phyloP scores from a whole-genome alignment of 2,113 vertebrate species.

The Cervus canadensis region DNA sequence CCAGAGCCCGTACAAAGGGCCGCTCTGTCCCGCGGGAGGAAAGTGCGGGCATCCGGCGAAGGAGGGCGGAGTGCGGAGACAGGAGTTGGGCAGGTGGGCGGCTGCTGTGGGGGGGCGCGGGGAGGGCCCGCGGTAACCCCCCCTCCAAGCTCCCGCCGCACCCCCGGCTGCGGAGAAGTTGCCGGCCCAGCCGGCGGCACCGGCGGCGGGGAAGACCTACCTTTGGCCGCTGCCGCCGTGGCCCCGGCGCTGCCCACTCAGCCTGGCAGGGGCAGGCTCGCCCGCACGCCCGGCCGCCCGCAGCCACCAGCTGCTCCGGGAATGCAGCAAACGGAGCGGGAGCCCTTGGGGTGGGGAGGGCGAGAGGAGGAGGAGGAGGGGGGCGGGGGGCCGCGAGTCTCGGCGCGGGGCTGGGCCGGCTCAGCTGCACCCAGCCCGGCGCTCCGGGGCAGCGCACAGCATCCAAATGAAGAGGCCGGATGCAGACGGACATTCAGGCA shows the following conservation, averaged over 20 bases:
- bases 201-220: constrained; percentile 42
- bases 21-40: constrained; percentile 50
- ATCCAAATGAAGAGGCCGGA: constrained; percentile 87
- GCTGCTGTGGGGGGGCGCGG: neutral
- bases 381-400: too few relatives aligned
- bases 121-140: constrained; percentile 17
- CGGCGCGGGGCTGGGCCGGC: constrained; percentile 69
- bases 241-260: constrained; percentile 47
- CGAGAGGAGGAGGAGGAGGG: too few relatives aligned
- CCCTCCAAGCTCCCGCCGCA: too few relatives aligned
- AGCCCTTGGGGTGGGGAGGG: too few relatives aligned
- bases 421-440: constrained; percentile 81
- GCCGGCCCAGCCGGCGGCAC: neutral
- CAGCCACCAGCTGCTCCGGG: constrained; percentile 57
- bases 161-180: constrained; percentile 53
- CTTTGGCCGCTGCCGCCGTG: constrained; percentile 47
- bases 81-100: constrained; percentile 58
- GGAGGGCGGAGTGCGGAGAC: constrained; percentile 1
- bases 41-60: constrained; percentile 38
- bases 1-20: constrained; percentile 59
- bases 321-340: constrained; percentile 70
- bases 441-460: constrained; percentile 81
- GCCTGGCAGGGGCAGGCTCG: constrained; percentile 50
- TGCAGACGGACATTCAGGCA: constrained; percentile 84
- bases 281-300: constrained; percentile 23